A percentile compares a stretch with the other conserved stretches of the same genome.
Conservation (phyloP, 2,797 vertebrate species). For the Enteromius afrohamiltoni region DNA sequence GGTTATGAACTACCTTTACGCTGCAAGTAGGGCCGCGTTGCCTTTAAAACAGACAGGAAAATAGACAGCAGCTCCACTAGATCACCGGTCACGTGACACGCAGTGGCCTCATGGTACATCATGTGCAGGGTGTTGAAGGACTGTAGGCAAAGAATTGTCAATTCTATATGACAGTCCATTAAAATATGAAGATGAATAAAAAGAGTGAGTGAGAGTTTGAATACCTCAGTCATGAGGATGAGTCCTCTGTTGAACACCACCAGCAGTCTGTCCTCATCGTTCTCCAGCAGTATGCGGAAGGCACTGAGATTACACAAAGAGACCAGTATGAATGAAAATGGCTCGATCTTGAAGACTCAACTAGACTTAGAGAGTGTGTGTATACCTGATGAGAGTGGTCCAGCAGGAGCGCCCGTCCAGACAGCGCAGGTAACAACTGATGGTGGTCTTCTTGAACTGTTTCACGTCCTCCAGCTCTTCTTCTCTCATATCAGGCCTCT, state of each 20-base stretch:
- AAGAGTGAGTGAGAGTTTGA: background rate
- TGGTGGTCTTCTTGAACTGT: conserved; percentile 98
- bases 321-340: background rate
- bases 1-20: conserved; percentile 86
- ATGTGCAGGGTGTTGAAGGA: conserved; percentile 98
- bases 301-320: conserved; percentile 79
- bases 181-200: background rate
- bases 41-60: conserved; percentile 95
- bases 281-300: conserved; percentile 97
- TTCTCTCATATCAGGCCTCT: conserved; percentile 94
- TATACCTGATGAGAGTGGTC: conserved; percentile 98
- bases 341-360: background rate
- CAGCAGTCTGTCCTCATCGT: conserved; percentile 94
- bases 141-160: conserved; percentile 65
- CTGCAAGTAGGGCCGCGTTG: conserved; percentile 93
- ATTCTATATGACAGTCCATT: accelerated
- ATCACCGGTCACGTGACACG: conserved; percentile 97
- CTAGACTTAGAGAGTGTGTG: background rate
- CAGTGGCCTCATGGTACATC: conserved; percentile 99
- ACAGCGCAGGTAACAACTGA: conserved; percentile 97
- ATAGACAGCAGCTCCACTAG: conserved; percentile 97
- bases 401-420: conserved; percentile 98
- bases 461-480: conserved; percentile 96
- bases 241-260: conserved; percentile 97
- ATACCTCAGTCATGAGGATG: conserved; percentile 97